Percentiles rank a stretch among this genome's conserved stretches.
Evolutionary conservation across 2,113 vertebrate genomes (phyloP).

Genomic region (Cyprinodon variegatus): DNA sequence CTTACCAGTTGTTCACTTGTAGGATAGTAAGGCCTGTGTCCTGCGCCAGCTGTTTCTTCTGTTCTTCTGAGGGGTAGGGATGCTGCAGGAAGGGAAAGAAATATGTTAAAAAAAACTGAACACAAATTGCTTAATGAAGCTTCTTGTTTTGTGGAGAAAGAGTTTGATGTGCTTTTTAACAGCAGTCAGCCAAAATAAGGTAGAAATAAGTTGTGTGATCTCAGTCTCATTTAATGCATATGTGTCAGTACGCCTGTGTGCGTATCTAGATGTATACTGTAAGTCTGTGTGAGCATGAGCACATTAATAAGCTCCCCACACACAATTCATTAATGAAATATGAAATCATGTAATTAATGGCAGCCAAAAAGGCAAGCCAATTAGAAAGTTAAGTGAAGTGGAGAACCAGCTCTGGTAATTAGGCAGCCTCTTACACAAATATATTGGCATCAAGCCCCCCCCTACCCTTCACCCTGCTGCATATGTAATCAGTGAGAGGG

Average conservation of each 20-base stretch:
- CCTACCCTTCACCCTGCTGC: slow-evolving; percentile 52
- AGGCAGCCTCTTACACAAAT: slow-evolving; percentile 86
- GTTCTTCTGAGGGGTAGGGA: slow-evolving; percentile 99
- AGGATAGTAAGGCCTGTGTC: slow-evolving; percentile 99
- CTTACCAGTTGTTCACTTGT: slow-evolving; percentile 99
- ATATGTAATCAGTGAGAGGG: slow-evolving; percentile 66
- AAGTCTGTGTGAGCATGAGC: slow-evolving; percentile 37
- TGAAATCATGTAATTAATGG: slow-evolving; percentile 98
- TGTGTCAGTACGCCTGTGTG: slow-evolving; percentile 36
- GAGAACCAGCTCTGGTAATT: slow-evolving; percentile 90
- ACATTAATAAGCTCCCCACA: slow-evolving; percentile 25
- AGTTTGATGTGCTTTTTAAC: slow-evolving; percentile 32
- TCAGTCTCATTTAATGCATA: slow-evolving; percentile 32
- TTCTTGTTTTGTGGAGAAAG: slow-evolving; percentile 9
- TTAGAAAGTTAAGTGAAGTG: slow-evolving; percentile 99
- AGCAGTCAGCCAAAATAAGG: slow-evolving; percentile 16
- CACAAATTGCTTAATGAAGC: slow-evolving; percentile 55
- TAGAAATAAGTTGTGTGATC: slow-evolving; percentile 41
- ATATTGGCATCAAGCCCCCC: slow-evolving; percentile 76
- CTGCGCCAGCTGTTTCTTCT: slow-evolving; percentile 99
- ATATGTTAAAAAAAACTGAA: slow-evolving; percentile 17
- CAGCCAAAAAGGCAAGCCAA: slow-evolving; percentile 95
- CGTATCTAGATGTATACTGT: slow-evolving; percentile 35
- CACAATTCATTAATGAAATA: slow-evolving; percentile 92
- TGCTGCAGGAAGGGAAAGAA: slow-evolving; percentile 81